phyloP scores from a whole-genome alignment of 2,113 vertebrate genomes.

The Alexandromys fortis region DNA sequence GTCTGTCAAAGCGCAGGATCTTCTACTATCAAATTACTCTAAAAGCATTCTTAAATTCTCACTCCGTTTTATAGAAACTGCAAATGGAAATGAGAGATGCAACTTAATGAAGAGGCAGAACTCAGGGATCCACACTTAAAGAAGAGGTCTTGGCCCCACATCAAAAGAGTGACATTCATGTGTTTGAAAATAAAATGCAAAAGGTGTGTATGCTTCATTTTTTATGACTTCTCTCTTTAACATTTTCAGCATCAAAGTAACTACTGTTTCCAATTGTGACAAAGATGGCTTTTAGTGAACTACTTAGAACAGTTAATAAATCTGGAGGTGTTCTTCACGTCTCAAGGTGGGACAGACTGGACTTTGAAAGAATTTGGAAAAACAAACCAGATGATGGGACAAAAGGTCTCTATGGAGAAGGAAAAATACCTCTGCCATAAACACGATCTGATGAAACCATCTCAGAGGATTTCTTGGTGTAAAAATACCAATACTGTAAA shows the following conservation, averaged over 20 bases:
- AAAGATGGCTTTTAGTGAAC: slow-evolving; percentile 38
- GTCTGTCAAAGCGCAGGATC: not conserved
- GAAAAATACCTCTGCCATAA: not conserved
- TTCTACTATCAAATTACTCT: slow-evolving; percentile 41
- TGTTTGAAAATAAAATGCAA: slow-evolving; percentile 53
- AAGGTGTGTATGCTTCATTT: slow-evolving; percentile 35
- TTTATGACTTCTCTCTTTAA: slow-evolving; percentile 51
- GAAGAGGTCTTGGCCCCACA: slow-evolving; percentile 3
- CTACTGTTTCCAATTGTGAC: not conserved
- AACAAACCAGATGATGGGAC: not conserved
- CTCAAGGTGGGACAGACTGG: not conserved
- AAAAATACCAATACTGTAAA: not conserved
- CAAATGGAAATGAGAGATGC: slow-evolving; percentile 47
- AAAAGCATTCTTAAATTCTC: slow-evolving; percentile 53
- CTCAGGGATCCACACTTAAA: not conserved
- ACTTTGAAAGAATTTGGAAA: slow-evolving; percentile 23
- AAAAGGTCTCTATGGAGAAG: not conserved
- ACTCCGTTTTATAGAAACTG: slow-evolving; percentile 33
- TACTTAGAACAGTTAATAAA: slow-evolving; percentile 34
- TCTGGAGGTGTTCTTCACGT: not conserved
- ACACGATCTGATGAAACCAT: not conserved
- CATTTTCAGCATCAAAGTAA: slow-evolving; percentile 42
- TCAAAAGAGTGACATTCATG: slow-evolving; percentile 47
- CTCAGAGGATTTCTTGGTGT: not conserved
- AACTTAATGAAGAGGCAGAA: slow-evolving; percentile 1